A percentile compares a stretch with the other conserved stretches of the same genome.
Evolutionary conservation across 2,797 vertebrate species (phyloP).

Genomic region (Centropyge bicolor): DNA sequence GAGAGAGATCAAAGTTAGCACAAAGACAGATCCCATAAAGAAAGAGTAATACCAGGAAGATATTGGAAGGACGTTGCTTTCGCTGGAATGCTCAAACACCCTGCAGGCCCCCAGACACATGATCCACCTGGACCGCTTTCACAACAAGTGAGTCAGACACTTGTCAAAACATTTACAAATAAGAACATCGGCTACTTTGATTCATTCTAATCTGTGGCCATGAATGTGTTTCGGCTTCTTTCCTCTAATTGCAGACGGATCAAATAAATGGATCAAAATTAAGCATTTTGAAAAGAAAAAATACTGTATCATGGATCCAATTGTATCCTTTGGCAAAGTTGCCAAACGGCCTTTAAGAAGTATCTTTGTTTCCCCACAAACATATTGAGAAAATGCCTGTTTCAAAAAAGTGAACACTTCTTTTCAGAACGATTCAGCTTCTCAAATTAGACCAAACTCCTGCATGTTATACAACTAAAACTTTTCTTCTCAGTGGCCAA

Average conservation of each 20-base stretch:
- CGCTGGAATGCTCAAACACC: constrained; percentile 41
- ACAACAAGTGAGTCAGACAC: constrained; percentile 27
- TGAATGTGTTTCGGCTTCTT: neutral
- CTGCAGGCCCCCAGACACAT: constrained; percentile 32
- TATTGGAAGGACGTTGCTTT: constrained; percentile 32
- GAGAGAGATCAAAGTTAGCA: constrained; percentile 49
- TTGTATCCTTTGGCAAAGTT: neutral
- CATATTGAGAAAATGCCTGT: constrained; percentile 1
- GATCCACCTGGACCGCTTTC: constrained; percentile 30
- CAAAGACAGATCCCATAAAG: constrained; percentile 33
- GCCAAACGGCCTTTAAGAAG: neutral
- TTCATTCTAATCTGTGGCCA: constrained; percentile 22
- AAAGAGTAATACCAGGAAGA: constrained; percentile 35
- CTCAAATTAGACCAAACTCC: neutral
- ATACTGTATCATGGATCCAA: neutral
- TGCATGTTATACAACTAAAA: constrained; percentile 5
- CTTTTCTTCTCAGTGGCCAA: neutral
- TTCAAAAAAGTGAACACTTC: constrained; percentile 14
- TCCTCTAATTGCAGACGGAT: constrained; percentile 5
- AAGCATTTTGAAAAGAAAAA: constrained; percentile 5
- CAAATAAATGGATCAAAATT: no score
- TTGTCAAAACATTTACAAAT: constrained; percentile 10
- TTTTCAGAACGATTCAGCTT: neutral
- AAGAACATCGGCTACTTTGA: constrained; percentile 10
- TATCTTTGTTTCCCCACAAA: neutral